Base-by-base conservation (phyloP, 2,113 vertebrate genomes). In the Zosterops pallidus region DNA sequence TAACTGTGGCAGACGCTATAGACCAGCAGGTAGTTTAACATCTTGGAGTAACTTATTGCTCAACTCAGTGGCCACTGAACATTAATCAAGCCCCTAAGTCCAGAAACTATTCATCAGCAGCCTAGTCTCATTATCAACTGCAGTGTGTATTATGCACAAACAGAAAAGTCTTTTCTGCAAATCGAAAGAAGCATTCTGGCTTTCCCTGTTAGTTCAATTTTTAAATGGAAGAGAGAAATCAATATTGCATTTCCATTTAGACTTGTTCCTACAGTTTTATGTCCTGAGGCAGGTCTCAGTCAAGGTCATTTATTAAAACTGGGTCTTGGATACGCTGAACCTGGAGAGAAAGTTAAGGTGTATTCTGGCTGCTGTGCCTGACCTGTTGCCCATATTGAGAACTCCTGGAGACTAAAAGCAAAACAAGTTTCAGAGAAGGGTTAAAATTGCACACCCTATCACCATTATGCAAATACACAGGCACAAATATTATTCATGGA, bases 181-280 rank as follows among this genome's bases (percentile, higher is more conserved):
- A 83, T 50, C 42, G 72, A 90, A 67, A 49, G 42, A 91, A 59
- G 17, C 29, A 53, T 77, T 59, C 22, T 44, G 56, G 8, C 31
- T 67, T 28, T 86, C 42, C 71, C 52, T 83, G 33, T 74, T 94
- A 74, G 62, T 76, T 91, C 56, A 55, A 2, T 90, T 83, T 75
- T 83, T 50, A 80, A 89, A 52, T 62, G 39, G 31, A 19, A 95
- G 64, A 39, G 72, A 93, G 69, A 83, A 59, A 81, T 90, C n/a
- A 14, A 69, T 77, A 37, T 46, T 95, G 25, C 21, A 47, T 95
- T 92, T 86, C 53, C 83, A 80, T 90, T 84, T 95, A 84, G 69
- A n/a, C 53, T 70, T 95, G 42, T 91, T 94, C 52, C n/a, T 93
- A 52, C 53, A 70, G 14, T 83, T 95, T 91, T 89, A 84, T 93